A percentile compares a stretch with the other conserved stretches of the same genome.
These are phyloP conservation scores for Potorous gilbertii DNA, from an alignment of 2,797 vertebrate species.

Conservation along the genomic window DNA sequence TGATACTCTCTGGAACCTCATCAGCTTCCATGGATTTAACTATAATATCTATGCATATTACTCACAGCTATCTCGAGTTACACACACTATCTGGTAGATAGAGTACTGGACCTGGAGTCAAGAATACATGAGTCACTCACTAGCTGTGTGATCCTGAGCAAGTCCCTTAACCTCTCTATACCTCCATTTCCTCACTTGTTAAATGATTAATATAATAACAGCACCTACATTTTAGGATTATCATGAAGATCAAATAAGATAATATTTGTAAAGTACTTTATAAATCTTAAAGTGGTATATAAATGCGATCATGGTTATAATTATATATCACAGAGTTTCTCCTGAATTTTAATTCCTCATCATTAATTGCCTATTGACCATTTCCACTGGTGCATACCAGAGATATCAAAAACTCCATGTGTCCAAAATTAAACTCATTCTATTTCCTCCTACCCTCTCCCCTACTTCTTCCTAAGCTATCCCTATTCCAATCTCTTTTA, in stretches of 20 bases:
- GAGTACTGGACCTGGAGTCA: not conserved
- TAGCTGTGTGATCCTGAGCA: not conserved
- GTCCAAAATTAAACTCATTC: not conserved
- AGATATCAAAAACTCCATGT: not conserved
- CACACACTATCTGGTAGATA: not conserved
- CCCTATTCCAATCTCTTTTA: not conserved
- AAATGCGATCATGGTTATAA: not conserved
- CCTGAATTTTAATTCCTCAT: not conserved
- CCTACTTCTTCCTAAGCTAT: not conserved
- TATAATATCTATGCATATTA: not conserved
- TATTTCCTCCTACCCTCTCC: not conserved
- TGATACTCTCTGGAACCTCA: too few relatives aligned
- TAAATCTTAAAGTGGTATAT: not conserved
- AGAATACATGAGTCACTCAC: not conserved
- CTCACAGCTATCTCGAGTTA: not conserved
- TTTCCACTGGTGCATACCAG: too few relatives aligned
- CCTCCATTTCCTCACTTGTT: not conserved
- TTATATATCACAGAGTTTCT: not conserved
- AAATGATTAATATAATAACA: not conserved
- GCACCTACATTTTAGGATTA: not conserved
- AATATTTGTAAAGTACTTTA: not conserved
- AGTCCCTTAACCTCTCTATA: not conserved
- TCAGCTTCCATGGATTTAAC: not conserved
- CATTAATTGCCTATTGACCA: too few relatives aligned
- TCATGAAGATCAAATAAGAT: not conserved